Evolutionary conservation across 2,888 invertebrate genomes (phyloP).

Genomic region (Pristionchus entomophagus): DNA sequence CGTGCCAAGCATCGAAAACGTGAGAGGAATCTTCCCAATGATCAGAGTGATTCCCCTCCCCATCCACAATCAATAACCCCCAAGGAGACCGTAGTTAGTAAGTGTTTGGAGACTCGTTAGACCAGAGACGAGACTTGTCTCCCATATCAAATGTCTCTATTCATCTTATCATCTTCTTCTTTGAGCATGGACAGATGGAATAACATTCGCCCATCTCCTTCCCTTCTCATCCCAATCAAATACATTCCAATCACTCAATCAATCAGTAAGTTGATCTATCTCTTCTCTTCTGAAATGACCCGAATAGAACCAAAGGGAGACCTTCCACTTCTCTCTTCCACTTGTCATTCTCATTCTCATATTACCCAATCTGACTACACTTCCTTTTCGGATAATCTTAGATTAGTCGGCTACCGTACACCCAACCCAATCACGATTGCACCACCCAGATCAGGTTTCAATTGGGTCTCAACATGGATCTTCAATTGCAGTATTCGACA

Average conservation of each 20-base stretch:
- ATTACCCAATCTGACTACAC: constrained; percentile 37
- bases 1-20: constrained; percentile 62
- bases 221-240: constrained; percentile 35
- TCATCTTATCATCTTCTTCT: neutral
- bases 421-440: constrained; percentile 1
- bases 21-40: constrained; percentile 53
- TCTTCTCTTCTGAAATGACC: constrained; percentile 29
- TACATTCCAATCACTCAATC: constrained; percentile 48
- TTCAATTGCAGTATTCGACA: constrained; percentile 19
- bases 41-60: constrained; percentile 42
- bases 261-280: constrained; percentile 35
- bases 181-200: constrained; percentile 32
- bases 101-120: too few relatives aligned
- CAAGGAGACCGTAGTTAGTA: constrained; percentile 52
- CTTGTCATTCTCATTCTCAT: constrained; percentile 30
- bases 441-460: neutral
- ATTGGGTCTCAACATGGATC: neutral
- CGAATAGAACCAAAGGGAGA: constrained; percentile 35
- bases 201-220: constrained; percentile 34
- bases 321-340: constrained; percentile 39
- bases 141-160: too few relatives aligned
- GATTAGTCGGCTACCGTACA: constrained; percentile 35
- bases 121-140: too few relatives aligned
- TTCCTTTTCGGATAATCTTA: constrained; percentile 42
- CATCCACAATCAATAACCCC: neutral